Evolutionary conservation across 2,113 vertebrate species (phyloP), one percentile per base, ranked within the genome.

Genomic region (Brachyhypopomus occidentalis): DNA sequence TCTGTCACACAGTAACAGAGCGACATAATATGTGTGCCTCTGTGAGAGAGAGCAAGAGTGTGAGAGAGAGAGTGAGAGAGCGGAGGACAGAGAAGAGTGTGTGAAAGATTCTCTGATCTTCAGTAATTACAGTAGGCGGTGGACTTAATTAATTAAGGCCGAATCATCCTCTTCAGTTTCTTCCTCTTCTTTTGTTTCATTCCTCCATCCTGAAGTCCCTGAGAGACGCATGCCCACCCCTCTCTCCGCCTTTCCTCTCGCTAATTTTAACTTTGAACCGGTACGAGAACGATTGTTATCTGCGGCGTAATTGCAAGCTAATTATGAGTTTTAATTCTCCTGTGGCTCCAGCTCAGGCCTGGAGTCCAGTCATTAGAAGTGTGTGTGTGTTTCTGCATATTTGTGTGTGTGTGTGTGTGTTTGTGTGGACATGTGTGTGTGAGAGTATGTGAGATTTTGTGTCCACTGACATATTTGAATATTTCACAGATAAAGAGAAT

Each of bases 281-380:
- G 63, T 79, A 30, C 69, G 82, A 92, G 91, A 92, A 89, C 74
- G 91, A 93, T 94, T 77, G 19, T 86, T 91, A 93, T 94, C 92
- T 82, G 0, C 0, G 14, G 85, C 78, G 79, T 92, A 92, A 92
- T 93, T 92, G 90, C 84, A 19, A 89, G 90, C 85, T 93, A 92
- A 93, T 94, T 93, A 92, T 87, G 86, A 83, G 87, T 90, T 89
- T 89, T 91, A 89, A 90, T 92, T 89, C 89, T 92, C 88, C 81
- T 79, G 27, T 83, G 88, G 87, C 85, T 86, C 87, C 3, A 22
- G 83, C 82, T 81, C 85, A 88, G 84, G 86, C 89, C 88, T 78
- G 80, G 69, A n/a, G 86, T 78, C 76, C 64, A 19, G 67, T 83
- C 87, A 87, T 91, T 85, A 90, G 88, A 86, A 41, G 89, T 34